Conservation (phyloP, 2,888 invertebrate genomes). For the Chalcis sispes region DNA sequence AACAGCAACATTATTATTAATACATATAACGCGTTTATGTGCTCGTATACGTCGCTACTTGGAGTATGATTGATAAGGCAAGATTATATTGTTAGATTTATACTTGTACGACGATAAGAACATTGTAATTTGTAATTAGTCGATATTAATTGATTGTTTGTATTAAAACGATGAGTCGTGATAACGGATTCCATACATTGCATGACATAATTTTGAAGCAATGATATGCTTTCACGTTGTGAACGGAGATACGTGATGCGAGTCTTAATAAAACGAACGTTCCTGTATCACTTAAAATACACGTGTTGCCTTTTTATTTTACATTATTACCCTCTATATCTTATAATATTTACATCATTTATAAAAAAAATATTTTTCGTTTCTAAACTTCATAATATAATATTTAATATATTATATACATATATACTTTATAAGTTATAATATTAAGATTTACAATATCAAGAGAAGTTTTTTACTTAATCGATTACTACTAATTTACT, state of each 20-base stretch:
- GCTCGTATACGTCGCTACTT: conserved; percentile 4
- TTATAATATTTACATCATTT: no score
- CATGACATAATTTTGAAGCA: conserved; percentile 23
- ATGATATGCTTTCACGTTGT: conserved; percentile 28
- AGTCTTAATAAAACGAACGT: conserved; percentile 58
- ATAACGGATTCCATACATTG: conserved; percentile 12
- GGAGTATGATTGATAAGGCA: neutral
- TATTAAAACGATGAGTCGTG: conserved; percentile 34
- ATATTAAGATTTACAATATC: no score
- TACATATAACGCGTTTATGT: conserved; percentile 8
- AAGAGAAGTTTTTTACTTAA: no score
- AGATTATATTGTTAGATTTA: conserved; percentile 36
- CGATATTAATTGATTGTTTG: conserved; percentile 48
- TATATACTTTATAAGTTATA: no score
- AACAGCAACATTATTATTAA: conserved; percentile 41
- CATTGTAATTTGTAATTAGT: conserved; percentile 54
- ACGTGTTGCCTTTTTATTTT: conserved; percentile 16
- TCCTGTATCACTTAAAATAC: conserved; percentile 53
- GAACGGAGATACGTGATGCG: conserved; percentile 33
- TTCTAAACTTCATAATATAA: no score
- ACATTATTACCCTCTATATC: neutral
- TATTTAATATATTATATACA: no score
- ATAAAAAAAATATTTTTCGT: no score
- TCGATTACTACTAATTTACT: no score
- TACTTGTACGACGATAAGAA: conserved; percentile 40